Evolutionary conservation across 1,140 invertebrate species (phyloP).

Genomic region (Patella vulgata): DNA sequence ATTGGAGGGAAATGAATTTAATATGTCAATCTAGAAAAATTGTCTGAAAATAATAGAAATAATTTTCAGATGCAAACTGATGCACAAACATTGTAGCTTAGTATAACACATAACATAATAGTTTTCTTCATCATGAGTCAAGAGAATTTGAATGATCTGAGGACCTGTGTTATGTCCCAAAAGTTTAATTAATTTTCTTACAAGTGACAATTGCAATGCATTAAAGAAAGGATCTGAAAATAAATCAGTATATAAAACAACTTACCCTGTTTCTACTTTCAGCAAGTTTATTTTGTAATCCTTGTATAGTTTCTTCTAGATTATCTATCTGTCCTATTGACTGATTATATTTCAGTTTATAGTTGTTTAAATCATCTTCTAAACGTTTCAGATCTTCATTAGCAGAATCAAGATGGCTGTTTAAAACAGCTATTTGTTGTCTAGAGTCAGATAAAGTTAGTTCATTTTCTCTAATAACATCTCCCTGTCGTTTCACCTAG

Average conservation of each 20-base stretch:
- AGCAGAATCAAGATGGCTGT: slow-evolving; percentile 48
- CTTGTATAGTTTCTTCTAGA: slow-evolving; percentile 46
- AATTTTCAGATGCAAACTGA: no score
- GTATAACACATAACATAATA: no score
- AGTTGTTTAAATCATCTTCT: slow-evolving; percentile 43
- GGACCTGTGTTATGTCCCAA: no score
- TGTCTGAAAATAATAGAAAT: no score
- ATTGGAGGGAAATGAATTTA: no score
- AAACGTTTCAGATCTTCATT: slow-evolving; percentile 50
- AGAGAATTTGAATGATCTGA: no score
- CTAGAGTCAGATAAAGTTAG: slow-evolving; percentile 43
- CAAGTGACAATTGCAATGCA: no score
- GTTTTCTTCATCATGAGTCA: no score
- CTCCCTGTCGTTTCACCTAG: slow-evolving; percentile 48
- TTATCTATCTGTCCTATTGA: slow-evolving; percentile 47
- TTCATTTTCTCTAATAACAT: slow-evolving; percentile 50
- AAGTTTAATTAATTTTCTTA: no score
- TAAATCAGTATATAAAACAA: not conserved
- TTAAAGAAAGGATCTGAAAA: no score
- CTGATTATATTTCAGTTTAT: slow-evolving; percentile 59
- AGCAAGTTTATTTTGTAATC: slow-evolving; percentile 53
- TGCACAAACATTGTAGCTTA: no score
- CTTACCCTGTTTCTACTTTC: slow-evolving; percentile 52
- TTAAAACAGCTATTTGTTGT: slow-evolving; percentile 54
- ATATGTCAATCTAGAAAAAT: no score